Evolutionary conservation across 2,797 vertebrate genomes (phyloP).

Genomic region (Sitta carolinensis): DNA sequence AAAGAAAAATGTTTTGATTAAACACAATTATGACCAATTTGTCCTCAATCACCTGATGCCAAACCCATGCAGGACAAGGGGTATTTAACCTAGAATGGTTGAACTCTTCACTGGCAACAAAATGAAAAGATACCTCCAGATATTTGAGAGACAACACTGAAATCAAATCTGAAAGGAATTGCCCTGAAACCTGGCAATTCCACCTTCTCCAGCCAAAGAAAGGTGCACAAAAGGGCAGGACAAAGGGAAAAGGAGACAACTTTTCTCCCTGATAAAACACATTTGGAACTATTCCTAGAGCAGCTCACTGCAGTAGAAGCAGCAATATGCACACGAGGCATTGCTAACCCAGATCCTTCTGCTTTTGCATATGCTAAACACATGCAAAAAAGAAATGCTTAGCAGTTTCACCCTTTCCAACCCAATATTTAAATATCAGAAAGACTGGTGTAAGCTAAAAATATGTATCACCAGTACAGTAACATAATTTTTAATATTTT

Average conservation of each 20-base stretch:
- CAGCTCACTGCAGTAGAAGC: neutral
- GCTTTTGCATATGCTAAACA: neutral
- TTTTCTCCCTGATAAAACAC: neutral
- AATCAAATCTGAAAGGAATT: neutral
- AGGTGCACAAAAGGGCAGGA: neutral
- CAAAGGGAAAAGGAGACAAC: neutral
- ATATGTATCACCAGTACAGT: neutral
- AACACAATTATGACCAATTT: neutral
- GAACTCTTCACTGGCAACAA: neutral
- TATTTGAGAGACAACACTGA: neutral
- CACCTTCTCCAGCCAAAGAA: neutral
- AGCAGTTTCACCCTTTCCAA: neutral
- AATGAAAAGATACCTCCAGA: neutral
- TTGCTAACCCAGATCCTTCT: slow-evolving; percentile 24
- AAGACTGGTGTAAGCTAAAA: neutral
- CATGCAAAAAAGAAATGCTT: neutral
- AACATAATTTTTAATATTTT: neutral
- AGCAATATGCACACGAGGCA: neutral
- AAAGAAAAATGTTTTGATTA: neutral
- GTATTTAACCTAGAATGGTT: neutral
- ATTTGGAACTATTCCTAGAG: neutral
- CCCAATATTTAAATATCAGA: neutral
- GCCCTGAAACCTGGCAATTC: neutral
- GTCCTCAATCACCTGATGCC: neutral
- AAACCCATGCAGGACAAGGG: neutral